Evolutionary conservation across 2,797 vertebrate genomes (phyloP).

Genomic region (Onychomys arenicola): DNA sequence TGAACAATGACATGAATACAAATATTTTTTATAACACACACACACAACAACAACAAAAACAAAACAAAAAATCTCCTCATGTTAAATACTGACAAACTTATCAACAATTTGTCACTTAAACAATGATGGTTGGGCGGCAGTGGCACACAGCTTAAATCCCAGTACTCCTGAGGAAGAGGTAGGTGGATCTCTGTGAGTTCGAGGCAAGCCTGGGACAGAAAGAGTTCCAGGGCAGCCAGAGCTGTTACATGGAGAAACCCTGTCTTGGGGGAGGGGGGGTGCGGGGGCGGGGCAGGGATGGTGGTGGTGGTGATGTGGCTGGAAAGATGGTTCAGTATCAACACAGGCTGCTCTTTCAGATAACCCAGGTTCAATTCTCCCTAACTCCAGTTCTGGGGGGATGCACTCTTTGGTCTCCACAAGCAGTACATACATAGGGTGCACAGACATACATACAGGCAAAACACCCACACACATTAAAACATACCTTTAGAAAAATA

Average conservation of each 20-base stretch:
- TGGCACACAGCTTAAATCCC: neutral
- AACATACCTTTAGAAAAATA: neutral
- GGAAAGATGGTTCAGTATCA: neutral
- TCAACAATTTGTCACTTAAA: neutral
- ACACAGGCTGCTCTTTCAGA: neutral
- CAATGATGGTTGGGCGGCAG: neutral
- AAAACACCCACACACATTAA: neutral
- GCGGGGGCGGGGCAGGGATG: too few species aligned
- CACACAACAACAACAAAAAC: neutral
- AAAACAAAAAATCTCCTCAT: neutral
- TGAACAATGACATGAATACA: neutral
- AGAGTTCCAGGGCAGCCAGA: neutral
- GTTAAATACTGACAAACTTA: neutral
- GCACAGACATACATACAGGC: neutral
- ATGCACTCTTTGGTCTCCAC: neutral
- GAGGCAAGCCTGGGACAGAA: neutral
- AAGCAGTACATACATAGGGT: neutral
- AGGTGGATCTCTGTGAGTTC: neutral
- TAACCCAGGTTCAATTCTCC: neutral
- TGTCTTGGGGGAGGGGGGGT: neutral
- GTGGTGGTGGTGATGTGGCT: neutral
- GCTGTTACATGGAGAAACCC: neutral
- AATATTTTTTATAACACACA: neutral
- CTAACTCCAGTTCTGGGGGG: neutral
- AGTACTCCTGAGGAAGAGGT: neutral